Evolutionary conservation across 2,888 invertebrate species (phyloP), one percentile per base, ranked within the genome.

Genomic region (Diadromus collaris): DNA sequence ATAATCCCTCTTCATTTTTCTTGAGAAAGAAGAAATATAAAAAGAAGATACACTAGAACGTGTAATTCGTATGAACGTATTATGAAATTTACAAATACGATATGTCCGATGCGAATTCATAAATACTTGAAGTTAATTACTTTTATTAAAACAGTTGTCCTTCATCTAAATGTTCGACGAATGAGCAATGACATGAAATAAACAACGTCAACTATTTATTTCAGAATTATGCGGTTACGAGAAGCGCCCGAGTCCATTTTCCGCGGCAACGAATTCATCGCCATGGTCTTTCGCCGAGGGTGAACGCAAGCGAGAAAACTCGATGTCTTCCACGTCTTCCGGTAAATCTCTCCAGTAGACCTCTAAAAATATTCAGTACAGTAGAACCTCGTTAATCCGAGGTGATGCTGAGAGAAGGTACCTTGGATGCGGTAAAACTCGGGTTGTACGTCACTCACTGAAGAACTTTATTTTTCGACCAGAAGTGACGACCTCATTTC

Each of bases 321-420:
- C 76, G 4, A 41, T 38, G 46, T 78, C 74, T 51, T 80, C 83
- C 6, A 69, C 75, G 2, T 63, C 80, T 38, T 79, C 78, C 24
- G 67, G 79, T 81, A 27, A 54, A 24, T n/a, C n/a, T n/a, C 5
- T 48, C 13, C 16, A 24, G 27, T 27, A 24, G 51, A 24, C 9
- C 13, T 13, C 5, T 9, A 54, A 54, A 13, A 27, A 24, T 34
- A 2, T 34, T 34, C 3, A n/a, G 34, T 34, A 34, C 34, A 10
- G 10, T 2, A 34, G 34, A 34, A 34, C 34, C 34, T 10, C 34
- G 34, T 34, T 34, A 6, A 32, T 32, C 32, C 32, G 7, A 32
- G 32, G 7, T 32, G 7, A 32, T 5, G 32, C 7, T 6, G 6
- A 7, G 2, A 32, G 32, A 32, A 32, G 32, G 32, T n/a, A n/a